Evolutionary conservation across 1,140 invertebrate genomes (phyloP).

Genomic region (Zaprionus lachaisei): DNA sequence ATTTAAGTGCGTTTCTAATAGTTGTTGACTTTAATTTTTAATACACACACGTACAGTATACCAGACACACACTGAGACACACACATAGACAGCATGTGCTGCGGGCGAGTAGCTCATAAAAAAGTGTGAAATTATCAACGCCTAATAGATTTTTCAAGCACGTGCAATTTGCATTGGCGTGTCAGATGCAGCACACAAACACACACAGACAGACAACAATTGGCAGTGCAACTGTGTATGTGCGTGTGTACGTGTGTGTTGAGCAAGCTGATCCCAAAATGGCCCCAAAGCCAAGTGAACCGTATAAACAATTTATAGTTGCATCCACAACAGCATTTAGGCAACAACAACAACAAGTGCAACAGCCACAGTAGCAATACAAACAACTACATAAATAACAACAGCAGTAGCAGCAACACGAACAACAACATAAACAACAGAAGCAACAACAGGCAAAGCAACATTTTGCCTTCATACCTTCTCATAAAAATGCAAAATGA

Average conservation of each 20-base stretch:
- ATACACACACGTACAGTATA: constrained; percentile 8
- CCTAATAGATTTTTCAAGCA: constrained; percentile 78
- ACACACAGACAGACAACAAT: constrained; percentile 17
- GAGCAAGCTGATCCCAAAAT: constrained; percentile 69
- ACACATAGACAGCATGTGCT: constrained; percentile 14
- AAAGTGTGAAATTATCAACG: constrained; percentile 66
- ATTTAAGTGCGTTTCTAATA: not conserved
- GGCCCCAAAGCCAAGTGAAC: constrained; percentile 80
- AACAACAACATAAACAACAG: constrained; percentile 32
- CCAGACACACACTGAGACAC: constrained; percentile 6
- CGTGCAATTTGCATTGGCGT: constrained; percentile 62
- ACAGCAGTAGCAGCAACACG: constrained; percentile 41
- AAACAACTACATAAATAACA: too few species aligned
- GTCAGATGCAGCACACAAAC: constrained; percentile 14
- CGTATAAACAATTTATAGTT: constrained; percentile 81
- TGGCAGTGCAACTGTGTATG: constrained; percentile 21
- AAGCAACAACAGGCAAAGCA: constrained; percentile 41
- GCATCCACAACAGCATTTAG: constrained; percentile 63
- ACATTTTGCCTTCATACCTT: constrained; percentile 49
- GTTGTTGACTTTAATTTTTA: constrained; percentile 34
- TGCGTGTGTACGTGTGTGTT: constrained; percentile 33
- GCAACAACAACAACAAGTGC: constrained; percentile 34
- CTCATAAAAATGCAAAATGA: constrained; percentile 82
- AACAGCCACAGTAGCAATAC: constrained; percentile 37
- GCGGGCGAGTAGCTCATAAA: constrained; percentile 46